phyloP scores from a whole-genome alignment of 2,888 invertebrate species.

The Acrobasis consociella region DNA sequence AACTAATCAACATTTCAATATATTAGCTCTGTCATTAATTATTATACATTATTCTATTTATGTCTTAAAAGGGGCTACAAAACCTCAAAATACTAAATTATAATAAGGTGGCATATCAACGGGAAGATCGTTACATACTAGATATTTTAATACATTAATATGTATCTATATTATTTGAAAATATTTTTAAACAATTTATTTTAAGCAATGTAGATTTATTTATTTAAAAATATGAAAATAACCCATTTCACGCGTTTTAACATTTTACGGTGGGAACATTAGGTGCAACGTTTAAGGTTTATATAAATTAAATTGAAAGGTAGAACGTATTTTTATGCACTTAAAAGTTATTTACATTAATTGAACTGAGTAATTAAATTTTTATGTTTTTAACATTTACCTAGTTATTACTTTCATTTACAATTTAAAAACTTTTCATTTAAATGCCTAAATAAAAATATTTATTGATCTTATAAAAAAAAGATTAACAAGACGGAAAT shows the following conservation, averaged over 20 bases:
- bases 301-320: neutral
- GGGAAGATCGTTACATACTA: conserved; percentile 6
- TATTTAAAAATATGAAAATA: neutral
- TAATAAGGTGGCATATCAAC: conserved; percentile 3
- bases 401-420: neutral
- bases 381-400: neutral
- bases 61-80: neutral
- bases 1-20: conserved; percentile 4
- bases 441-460: neutral
- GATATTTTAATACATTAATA: neutral
- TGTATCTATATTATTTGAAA: neutral
- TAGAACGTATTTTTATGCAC: neutral
- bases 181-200: no score
- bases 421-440: neutral
- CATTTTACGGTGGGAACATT: neutral
- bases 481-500: neutral
- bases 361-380: neutral
- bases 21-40: conserved; percentile 1
- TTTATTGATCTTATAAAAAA: neutral
- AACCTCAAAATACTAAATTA: neutral
- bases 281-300: neutral
- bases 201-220: neutral
- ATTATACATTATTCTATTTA: neutral
- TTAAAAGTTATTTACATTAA: neutral
- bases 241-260: neutral